Evolutionary conservation across 1,140 invertebrate genomes (phyloP).

Genomic region (Drosophila lacteicornis): DNA sequence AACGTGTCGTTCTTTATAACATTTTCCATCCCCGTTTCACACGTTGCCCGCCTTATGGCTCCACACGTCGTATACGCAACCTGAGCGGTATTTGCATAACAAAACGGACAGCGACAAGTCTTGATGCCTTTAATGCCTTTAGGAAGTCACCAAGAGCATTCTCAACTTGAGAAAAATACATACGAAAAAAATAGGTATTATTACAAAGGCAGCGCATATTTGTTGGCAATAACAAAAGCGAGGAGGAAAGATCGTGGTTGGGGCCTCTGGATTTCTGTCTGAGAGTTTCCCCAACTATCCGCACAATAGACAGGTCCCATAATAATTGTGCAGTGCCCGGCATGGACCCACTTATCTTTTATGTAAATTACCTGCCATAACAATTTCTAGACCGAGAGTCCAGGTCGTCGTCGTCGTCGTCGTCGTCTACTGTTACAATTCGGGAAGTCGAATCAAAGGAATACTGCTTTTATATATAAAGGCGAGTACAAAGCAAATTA

Average conservation of each 20-base stretch:
- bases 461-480: conserved; percentile 49
- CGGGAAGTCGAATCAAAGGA: conserved; percentile 67
- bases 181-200: conserved; percentile 18
- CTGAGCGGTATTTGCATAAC: conserved; percentile 73
- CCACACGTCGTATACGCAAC: conserved; percentile 79
- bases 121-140: conserved; percentile 72
- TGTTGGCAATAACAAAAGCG: conserved; percentile 70
- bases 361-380: conserved; percentile 83
- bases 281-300: conserved; percentile 44
- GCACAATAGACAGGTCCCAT: conserved; percentile 72
- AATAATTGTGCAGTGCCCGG: conserved; percentile 73
- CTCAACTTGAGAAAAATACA: conserved; percentile 17
- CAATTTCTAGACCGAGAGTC: conserved; percentile 48
- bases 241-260: conserved; percentile 55
- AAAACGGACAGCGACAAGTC: conserved; percentile 69
- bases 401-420: conserved; percentile 31
- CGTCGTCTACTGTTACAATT: conserved; percentile 63
- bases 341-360: conserved; percentile 72
- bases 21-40: conserved; percentile 24
- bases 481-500: conserved; percentile 77
- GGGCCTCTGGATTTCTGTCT: conserved; percentile 13
- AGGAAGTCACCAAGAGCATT: conserved; percentile 67
- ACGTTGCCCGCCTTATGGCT: conserved; percentile 51
- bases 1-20: neutral
- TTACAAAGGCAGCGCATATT: conserved; percentile 48